A percentile compares a stretch with the other conserved stretches of the same genome.
These are phyloP conservation scores for Toxonevra muliebris DNA, from an alignment of 2,888 invertebrate genomes.

Conservation along the genomic window DNA sequence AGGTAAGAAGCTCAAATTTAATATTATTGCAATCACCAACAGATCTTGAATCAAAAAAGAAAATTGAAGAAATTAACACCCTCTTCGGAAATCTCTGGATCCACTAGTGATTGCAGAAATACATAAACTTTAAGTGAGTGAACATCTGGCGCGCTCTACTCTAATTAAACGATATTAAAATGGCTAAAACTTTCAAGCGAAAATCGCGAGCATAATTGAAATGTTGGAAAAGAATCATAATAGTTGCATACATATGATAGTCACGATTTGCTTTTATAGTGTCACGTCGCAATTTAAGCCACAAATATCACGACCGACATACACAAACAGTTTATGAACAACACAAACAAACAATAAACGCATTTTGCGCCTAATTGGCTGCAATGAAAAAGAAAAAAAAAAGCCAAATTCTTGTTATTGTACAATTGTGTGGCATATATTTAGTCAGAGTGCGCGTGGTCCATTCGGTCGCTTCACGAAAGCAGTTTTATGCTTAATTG, in stretches of 20 bases:
- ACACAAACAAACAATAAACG: slow-evolving; percentile 19
- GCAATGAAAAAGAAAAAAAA: slow-evolving; percentile 5
- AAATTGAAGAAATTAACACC: not conserved
- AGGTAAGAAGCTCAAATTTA: slow-evolving; percentile 53
- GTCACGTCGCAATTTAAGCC: slow-evolving; percentile 29
- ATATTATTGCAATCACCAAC: not conserved
- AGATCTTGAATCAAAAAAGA: not conserved
- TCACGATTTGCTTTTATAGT: slow-evolving; percentile 31
- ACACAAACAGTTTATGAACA: slow-evolving; percentile 1
- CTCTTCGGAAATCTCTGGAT: too few species aligned
- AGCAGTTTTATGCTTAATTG: slow-evolving; percentile 22
- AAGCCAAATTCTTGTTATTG: slow-evolving; percentile 29
- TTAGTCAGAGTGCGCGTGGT: slow-evolving; percentile 16
- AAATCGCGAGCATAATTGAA: slow-evolving; percentile 23
- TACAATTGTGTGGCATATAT: slow-evolving; percentile 19
- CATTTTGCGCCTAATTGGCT: slow-evolving; percentile 23
- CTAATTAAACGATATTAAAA: not conserved
- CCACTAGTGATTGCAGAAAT: too few species aligned
- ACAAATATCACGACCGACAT: slow-evolving; percentile 14
- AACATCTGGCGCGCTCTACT: not conserved
- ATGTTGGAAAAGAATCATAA: not conserved
- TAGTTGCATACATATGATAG: not conserved
- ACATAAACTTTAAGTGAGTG: not conserved
- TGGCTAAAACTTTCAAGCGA: slow-evolving; percentile 12
- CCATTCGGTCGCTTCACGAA: not conserved